Base-by-base conservation (phyloP, 2,888 invertebrate genomes). In the Nasonovia ribisnigri region DNA sequence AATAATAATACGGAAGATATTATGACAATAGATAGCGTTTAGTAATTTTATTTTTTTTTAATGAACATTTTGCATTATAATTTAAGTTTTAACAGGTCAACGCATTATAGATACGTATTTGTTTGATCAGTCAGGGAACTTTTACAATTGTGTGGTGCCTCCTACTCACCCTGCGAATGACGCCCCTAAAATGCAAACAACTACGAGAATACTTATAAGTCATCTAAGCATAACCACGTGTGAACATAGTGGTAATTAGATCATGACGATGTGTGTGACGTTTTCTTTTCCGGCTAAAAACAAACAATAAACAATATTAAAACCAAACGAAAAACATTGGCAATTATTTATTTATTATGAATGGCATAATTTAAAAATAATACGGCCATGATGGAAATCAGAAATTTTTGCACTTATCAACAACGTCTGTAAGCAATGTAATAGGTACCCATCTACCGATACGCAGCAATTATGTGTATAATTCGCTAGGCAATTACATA, bases 281-380 rank as follows among this genome's bases (percentile, higher is more conserved):
- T 67, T 51, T 88, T 67, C 92, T 92, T 92, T 88, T 92, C 92
- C 67, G 92, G 92, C 92, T 92, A 24, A 67, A 92, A 67, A 92
- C 36, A 88, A 92, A 60, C 36, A 67, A 36, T 20, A 88, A 88
- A 60, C 43, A 60, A 86, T 43, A 87, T 86, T 51, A 86, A 86
- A 36, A 20, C 20, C 20, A 26, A 48, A 90, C 48, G 46, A 77
- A 77, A 77, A 77, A 77, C 20, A 77, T 77, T 24, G 36, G 8
- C 42, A 36, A 20, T 77, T 77, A 77, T 77, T 36, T 36, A 77
- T 77, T 77, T 36, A 77, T 36, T 42, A 77, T 36, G 36, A 5
- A 20, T 77, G 36, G 20, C 42, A 77, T 20, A 36, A 77, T 77
- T 77, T 77, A 36, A 77, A 36, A 36, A 20, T 36, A 77, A 77